A percentile compares a stretch with the other conserved stretches of the same genome.
phyloP scores from a whole-genome alignment of 2,888 invertebrate species.

The Peribatodes rhomboidaria region DNA sequence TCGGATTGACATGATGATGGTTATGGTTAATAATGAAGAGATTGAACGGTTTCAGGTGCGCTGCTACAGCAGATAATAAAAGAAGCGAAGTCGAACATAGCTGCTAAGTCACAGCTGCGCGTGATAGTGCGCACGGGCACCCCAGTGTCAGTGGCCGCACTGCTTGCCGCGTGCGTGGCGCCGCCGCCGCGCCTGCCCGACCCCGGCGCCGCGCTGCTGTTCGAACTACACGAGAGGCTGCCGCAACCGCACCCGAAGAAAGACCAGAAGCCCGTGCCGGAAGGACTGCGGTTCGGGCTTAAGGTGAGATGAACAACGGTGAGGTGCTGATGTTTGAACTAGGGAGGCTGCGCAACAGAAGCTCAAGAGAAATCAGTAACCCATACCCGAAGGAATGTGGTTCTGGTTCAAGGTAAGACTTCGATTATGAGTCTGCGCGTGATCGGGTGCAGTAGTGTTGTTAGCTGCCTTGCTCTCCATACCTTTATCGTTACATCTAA shows the following conservation, averaged over 20 bases:
- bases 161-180: conserved; percentile 85
- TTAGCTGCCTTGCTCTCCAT: too few relatives aligned
- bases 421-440: too few relatives aligned
- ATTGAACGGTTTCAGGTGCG: conserved; percentile 79
- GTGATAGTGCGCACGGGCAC: conserved; percentile 87
- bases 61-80: conserved; percentile 84
- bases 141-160: conserved; percentile 87
- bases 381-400: conserved; percentile 68
- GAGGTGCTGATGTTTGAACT: conserved; percentile 84
- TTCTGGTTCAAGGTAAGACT: conserved; percentile 51
- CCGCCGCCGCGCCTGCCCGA: conserved; percentile 86
- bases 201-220: conserved; percentile 85
- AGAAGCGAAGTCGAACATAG: conserved; percentile 74
- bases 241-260: conserved; percentile 67
- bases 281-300: conserved; percentile 75
- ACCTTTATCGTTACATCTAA: too few relatives aligned
- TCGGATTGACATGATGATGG: too few relatives aligned
- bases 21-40: too few relatives aligned
- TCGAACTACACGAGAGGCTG: conserved; percentile 83
- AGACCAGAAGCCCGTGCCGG: conserved; percentile 63
- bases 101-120: conserved; percentile 61
- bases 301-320: conserved; percentile 67
- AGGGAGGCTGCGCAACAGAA: conserved; percentile 67
- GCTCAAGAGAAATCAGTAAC: conserved; percentile 68
- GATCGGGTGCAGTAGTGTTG: too few relatives aligned